Base-by-base conservation (phyloP, 1,140 invertebrate genomes). In the Drosophila leontia region DNA sequence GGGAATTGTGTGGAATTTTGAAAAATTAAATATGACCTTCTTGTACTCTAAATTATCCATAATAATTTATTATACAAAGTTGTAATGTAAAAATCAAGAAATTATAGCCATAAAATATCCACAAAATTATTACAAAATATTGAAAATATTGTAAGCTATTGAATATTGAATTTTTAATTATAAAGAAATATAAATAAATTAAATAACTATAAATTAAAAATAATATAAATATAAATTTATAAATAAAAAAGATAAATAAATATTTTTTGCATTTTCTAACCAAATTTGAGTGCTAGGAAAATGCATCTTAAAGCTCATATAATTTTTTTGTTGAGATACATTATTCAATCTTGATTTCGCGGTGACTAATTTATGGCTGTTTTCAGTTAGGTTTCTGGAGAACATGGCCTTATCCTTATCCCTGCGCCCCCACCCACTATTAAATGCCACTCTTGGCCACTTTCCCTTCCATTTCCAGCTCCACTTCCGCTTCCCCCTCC, bases 381-480 rank as follows among this genome's bases (percentile, higher is more conserved):
- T 64, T 58, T 35, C 9, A 39, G 26, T 8, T 26, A 19, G 26
- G 4, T 15, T 12, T 41, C 51, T n/a, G 12, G 9, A 13, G 23
- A 7, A 56, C 34, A 26, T 42, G 19, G 53, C 9, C n/a, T 59
- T 35, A 26, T 17, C 39, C 55, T 26, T 15, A 41, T 41, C 55
- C n/a, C 48, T 35, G n/a, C 5, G 23, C 9, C 55, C n/a, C 23
- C 11, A 26, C 4, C 26, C 1, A 32, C 26, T 44, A 55, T 56
- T 48, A 19, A 35, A 26, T 65, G 65, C 64, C 65, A 69, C 65
- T 69, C 59, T 17, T 53, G 32, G 44, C 59, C 34, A 53, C 47
- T 51, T 51, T 35, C 45, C 7, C 29, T 29, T 17, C 41, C 61
- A 35, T 42, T 47, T 42, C 62, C 62, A 59, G n/a, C 48, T 50